Conservation (phyloP, 2,888 invertebrate species). For the Leptura quadrifasciata region DNA sequence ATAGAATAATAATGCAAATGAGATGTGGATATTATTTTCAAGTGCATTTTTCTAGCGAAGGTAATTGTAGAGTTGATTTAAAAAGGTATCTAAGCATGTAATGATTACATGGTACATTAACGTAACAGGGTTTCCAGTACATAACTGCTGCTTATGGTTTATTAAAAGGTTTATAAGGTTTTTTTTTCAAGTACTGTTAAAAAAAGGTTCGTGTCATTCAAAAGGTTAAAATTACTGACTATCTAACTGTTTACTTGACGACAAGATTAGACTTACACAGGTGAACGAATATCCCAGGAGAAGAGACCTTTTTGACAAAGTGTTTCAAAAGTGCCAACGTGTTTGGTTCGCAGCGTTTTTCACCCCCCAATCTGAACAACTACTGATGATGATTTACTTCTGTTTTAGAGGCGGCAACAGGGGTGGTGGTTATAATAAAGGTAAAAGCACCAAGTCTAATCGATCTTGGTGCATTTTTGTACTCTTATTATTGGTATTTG, state of each 20-base stretch:
- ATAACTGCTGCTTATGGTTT: neutral
- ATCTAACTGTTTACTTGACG: constrained; percentile 31
- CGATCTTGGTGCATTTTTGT: constrained; percentile 84
- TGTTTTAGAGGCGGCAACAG: constrained; percentile 96
- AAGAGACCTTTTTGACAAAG: constrained; percentile 49
- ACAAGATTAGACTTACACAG: constrained; percentile 41
- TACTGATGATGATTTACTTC: constrained; percentile 85
- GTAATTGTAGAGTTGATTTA: neutral
- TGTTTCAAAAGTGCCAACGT: constrained; percentile 48
- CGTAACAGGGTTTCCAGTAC: neutral
- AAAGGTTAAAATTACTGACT: constrained; percentile 23
- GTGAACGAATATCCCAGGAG: constrained; percentile 49
- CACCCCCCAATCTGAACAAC: constrained; percentile 70
- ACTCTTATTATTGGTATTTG: constrained; percentile 64
- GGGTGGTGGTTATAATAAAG: constrained; percentile 98
- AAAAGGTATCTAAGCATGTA: neutral
- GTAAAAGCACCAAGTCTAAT: constrained; percentile 90
- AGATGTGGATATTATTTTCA: neutral
- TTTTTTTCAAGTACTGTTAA: neutral
- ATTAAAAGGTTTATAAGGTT: constrained; percentile 10
- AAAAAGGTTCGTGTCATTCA: neutral
- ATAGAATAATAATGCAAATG: no score
- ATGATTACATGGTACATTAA: neutral
- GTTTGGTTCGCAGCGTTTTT: constrained; percentile 69
- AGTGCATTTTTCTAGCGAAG: neutral